Conservation (phyloP, 2,888 invertebrate species). For the Leptinotarsa haldemani region DNA sequence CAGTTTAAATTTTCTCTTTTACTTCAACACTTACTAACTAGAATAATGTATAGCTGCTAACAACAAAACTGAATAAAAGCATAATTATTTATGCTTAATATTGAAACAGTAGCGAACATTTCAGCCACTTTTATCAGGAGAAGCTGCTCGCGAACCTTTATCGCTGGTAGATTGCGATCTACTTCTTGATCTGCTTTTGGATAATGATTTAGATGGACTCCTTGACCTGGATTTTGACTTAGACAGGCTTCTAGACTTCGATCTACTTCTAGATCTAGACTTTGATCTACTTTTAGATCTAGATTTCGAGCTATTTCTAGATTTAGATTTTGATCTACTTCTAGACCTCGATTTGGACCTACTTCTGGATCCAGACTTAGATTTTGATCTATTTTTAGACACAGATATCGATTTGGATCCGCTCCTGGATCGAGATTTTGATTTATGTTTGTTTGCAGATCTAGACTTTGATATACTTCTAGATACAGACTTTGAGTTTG, state of each 20-base stretch:
- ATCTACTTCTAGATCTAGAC: conserved; percentile 41
- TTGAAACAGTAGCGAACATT: neutral
- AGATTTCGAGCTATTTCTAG: conserved; percentile 47
- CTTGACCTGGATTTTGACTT: conserved; percentile 50
- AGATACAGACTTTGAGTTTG: conserved; percentile 53
- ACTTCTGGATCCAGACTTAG: conserved; percentile 39
- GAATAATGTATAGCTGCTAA: neutral
- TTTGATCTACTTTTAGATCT: conserved; percentile 49
- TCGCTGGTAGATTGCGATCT: conserved; percentile 39
- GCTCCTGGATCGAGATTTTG: conserved; percentile 48
- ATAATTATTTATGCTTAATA: too few species aligned
- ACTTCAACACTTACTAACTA: neutral
- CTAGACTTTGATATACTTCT: neutral
- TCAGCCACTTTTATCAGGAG: conserved; percentile 15
- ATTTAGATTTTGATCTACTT: conserved; percentile 47
- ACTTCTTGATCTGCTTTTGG: conserved; percentile 43
- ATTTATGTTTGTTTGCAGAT: conserved; percentile 48
- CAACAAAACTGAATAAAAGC: too few species aligned
- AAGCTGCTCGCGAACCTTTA: conserved; percentile 8
- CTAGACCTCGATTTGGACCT: conserved; percentile 44
- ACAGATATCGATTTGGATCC: conserved; percentile 44
- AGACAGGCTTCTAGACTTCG: conserved; percentile 46
- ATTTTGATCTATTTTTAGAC: conserved; percentile 40
- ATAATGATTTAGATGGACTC: conserved; percentile 42
- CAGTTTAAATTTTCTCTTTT: neutral